Evolutionary conservation across 2,113 vertebrate species (phyloP), one percentile per base, ranked within the genome.

Genomic region (Rhombomys opimus): DNA sequence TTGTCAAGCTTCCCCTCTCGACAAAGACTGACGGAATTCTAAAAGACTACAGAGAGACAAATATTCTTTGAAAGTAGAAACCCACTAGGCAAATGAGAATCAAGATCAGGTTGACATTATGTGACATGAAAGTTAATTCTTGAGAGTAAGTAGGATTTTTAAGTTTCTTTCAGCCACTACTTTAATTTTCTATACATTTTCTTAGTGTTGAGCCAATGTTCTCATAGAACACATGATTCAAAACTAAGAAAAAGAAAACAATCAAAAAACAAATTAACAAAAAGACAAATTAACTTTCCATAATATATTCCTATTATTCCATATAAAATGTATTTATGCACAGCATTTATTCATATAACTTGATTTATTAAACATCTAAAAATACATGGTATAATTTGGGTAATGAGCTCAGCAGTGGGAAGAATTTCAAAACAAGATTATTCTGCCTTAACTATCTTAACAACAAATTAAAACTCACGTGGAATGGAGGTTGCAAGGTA

Each of bases 41-140:
- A 15, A 84, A 96, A 95, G 85, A 70, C 25, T 72, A 54, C 7
- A 90, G 76, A 59, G 32, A 90, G 32, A 93, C n/a, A 95, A 91
- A 89, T 91, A 5, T 17, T 81, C 67, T 89, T 90, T 59, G n/a
- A 89, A 96, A 89, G 32, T 59, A 20, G 35, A 86, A 94, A 90
- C 14, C 35, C 23, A 91, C 11, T 25, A 76, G 27, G 27, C 15
- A 89, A 96, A 91, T 85, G 76, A 94, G 89, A 93, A 91, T 67
- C 52, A 13, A 90, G 38, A 84, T 46, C 38, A 13, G 1, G 5
- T 17, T 93, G 82, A 67, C 2, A 57, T 86, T 70, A 61, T 23
- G 0, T 35, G 38, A 88, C 14, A 52, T 57, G 20, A 76, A 77
- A 73, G 54, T 84, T 95, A 82, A n/a, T 63, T 75, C 17, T 72